Evolutionary conservation across 2,797 vertebrate species (phyloP), one percentile per base, ranked within the genome.

Genomic region (Pelochelys cantorii): DNA sequence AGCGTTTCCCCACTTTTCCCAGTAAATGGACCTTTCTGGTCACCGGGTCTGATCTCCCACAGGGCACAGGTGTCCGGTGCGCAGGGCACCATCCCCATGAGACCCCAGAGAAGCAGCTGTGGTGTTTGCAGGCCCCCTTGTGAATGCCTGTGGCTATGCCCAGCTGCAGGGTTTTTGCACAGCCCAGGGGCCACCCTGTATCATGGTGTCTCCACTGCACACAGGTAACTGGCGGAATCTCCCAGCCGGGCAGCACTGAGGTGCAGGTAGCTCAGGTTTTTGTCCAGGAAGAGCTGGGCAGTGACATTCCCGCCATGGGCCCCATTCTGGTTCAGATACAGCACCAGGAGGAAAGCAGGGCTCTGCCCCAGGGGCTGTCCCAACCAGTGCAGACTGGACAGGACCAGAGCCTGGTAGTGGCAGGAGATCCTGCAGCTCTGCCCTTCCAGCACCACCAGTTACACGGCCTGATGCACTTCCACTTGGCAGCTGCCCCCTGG

Each of bases 341-440:
- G n/a, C 11, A 22, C 85, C 87, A 93, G 60, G 29, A 95, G 79
- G 62, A 11, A 23, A 8, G 11, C 27, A 78, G 62, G 92, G n/a
- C 62, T 11, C 82, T 65, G 42, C 37, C 9, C 37, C 25, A 53
- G 54, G 85, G 17, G 68, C 84, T 80, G 55, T 54, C 22, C 87
- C 62, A 90, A 96, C 96, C 96, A 96, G 20, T 71, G 29, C 1
- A 60, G 4, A 75, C 71, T 3, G 87, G 18, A 89, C 84, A 86
- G 31, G 34, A 93, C 68, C 94, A 89, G 6, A 81, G 92, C 48
- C 95, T 18, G 4, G 17, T 42, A 42, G 42, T 42, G 42, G 42
- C 7, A 42, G 42, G 42, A 42, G 42, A 42, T 42, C 42, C 42
- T 79, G 20, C 84, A 86, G 20, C 81, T 88, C 13, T 94, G 20